Percentiles rank a stretch among this genome's conserved stretches.
Conservation (phyloP, 2,113 vertebrate species). For the Apus apus region DNA sequence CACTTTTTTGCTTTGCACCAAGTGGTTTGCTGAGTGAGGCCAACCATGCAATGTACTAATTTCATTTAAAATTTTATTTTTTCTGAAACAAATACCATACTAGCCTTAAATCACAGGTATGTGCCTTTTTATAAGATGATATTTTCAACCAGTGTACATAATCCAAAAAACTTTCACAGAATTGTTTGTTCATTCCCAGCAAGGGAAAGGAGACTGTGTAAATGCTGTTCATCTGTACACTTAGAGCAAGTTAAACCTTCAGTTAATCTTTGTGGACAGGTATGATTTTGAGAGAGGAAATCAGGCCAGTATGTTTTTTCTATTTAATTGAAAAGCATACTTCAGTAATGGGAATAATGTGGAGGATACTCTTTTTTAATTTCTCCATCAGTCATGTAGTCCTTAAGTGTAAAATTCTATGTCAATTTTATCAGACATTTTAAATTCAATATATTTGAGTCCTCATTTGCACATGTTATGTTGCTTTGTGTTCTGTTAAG, state of each 20-base stretch:
- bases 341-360: not conserved
- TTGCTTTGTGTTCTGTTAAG: constrained; percentile 73
- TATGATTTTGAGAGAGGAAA: not conserved
- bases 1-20: constrained; percentile 59
- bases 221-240: constrained; percentile 41
- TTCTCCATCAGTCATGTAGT: constrained; percentile 38
- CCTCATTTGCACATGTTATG: constrained; percentile 60
- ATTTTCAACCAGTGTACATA: constrained; percentile 71
- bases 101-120: constrained; percentile 87
- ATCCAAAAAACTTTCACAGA: constrained; percentile 37
- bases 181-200: constrained; percentile 8
- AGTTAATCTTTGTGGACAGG: not conserved
- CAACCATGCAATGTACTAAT: constrained; percentile 52
- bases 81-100: constrained; percentile 69
- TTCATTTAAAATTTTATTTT: constrained; percentile 65
- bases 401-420: constrained; percentile 55
- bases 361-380: constrained; percentile 3
- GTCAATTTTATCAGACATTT: constrained; percentile 67
- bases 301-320: constrained; percentile 18
- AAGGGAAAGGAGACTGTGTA: constrained; percentile 6
- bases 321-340: constrained; percentile 19
- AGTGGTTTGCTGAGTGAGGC: constrained; percentile 42
- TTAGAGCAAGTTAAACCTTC: constrained; percentile 44
- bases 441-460: constrained; percentile 70
- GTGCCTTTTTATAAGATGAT: constrained; percentile 87